Evolutionary conservation across 2,113 vertebrate species (phyloP), one percentile per base, ranked within the genome.

Genomic region (Zosterops lateralis): DNA sequence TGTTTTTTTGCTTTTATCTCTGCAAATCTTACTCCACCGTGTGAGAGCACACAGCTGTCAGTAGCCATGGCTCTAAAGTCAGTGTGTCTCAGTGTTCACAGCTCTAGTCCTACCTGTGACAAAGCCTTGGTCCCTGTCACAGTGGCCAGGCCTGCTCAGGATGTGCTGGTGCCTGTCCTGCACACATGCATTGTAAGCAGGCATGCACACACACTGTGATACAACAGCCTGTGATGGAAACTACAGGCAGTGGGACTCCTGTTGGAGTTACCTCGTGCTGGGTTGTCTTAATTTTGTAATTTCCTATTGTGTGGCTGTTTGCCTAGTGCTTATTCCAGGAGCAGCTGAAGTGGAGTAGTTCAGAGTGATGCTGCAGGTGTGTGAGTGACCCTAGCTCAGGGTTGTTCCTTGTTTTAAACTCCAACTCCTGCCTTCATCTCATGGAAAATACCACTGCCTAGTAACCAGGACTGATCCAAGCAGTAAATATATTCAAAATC

Each of bases 171-270:
- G 65, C 64, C 36, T 80, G 7, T 62, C 26, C 45, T 16, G 29
- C 24, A 25, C 7, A 3, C 1, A 0, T 12, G 44, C 18, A 3
- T 14, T 47, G 22, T 34, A 24, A 74, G n/a, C 31, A 7, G 14
- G 19, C 10, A 0, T 3, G 18, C 12, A 5, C 21, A 7, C 42
- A 4, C 0, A 0, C 18, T 54, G 71, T 42, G 17, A 3, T 64
- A 32, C 36, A 17, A 5, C 42, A 34, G 13, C 13, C 28, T 67
- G 26, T 42, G 45, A 18, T 54, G 76, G 79, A 83, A 72, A 40
- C n/a, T 4, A 1, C 1, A 48, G 57, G 78, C 62, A 68, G 15
- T 12, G 22, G 40, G 62, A 34, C 45, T 90, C 29, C 53, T 82
- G 17, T 28, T 72, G 62, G 38, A 51, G 25, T 28, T n/a, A 17